phyloP scores from a whole-genome alignment of 2,888 invertebrate genomes.

The Drosophila paramelanica region DNA sequence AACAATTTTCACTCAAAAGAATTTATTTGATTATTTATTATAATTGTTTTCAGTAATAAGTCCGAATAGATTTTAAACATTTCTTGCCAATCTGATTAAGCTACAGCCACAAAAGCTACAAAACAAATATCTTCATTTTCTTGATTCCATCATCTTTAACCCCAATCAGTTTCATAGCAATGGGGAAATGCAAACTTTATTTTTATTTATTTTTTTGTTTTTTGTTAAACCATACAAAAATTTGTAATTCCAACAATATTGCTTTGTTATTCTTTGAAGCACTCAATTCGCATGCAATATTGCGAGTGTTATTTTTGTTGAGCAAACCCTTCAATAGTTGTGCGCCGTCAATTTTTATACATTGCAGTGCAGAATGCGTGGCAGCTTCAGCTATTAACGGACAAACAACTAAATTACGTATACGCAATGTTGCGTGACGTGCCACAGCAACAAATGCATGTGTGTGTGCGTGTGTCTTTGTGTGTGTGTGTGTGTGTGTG shows the following conservation, averaged over 20 bases:
- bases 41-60: too few species aligned
- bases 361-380: slow-evolving; percentile 30
- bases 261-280: slow-evolving; percentile 12
- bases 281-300: slow-evolving; percentile 4
- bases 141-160: slow-evolving; percentile 1
- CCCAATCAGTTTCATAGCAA: background rate
- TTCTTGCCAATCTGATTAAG: slow-evolving; percentile 11
- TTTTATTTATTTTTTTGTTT: background rate
- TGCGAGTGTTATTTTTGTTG: background rate
- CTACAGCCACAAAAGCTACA: background rate
- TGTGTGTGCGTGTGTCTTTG: slow-evolving; percentile 7
- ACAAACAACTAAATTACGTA: slow-evolving; percentile 66
- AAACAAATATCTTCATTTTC: background rate
- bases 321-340: slow-evolving; percentile 2
- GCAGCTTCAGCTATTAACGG: slow-evolving; percentile 57
- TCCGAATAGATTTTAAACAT: background rate
- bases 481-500: slow-evolving; percentile 6
- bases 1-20: too few species aligned
- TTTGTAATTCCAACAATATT: slow-evolving; percentile 23
- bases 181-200: background rate
- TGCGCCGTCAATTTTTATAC: slow-evolving; percentile 26
- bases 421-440: slow-evolving; percentile 67
- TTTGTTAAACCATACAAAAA: background rate
- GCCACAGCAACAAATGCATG: slow-evolving; percentile 13
- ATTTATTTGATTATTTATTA: too few species aligned